A percentile compares a stretch with the other conserved stretches of the same genome.
These are phyloP conservation scores for Prorops nasuta DNA, from an alignment of 1,140 invertebrate species.

Conservation along the genomic window DNA sequence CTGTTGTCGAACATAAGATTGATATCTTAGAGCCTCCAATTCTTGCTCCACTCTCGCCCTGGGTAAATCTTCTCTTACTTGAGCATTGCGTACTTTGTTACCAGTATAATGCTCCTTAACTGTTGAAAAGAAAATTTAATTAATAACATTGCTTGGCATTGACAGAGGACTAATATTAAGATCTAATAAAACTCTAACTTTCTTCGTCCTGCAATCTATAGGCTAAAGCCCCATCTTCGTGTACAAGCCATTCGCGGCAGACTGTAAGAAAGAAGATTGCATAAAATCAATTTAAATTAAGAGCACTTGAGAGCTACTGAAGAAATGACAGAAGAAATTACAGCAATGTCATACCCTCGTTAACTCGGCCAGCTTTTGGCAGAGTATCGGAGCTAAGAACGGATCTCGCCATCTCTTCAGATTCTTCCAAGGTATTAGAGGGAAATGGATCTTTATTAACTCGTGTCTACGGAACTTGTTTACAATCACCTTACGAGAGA, in stretches of 20 bases:
- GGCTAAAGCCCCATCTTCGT: conserved; percentile 87
- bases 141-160: conserved; percentile 1
- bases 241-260: conserved; percentile 86
- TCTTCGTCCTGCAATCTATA: conserved; percentile 88
- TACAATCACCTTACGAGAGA: conserved; percentile 30
- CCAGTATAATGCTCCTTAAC: conserved; percentile 80
- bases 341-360: conserved; percentile 49
- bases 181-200: conserved; percentile 69
- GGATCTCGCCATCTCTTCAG: conserved; percentile 47
- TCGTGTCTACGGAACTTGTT: conserved; percentile 17
- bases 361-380: conserved; percentile 53
- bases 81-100: conserved; percentile 83
- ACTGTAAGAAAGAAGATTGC: no score
- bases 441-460: neutral
- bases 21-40: conserved; percentile 66
- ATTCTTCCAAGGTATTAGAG: neutral
- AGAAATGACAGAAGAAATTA: no score
- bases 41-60: conserved; percentile 80
- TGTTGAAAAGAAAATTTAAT: conserved; percentile 42
- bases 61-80: conserved; percentile 85
- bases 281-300: no score
- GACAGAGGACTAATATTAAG: conserved; percentile 7
- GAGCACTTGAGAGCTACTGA: no score
- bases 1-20: conserved; percentile 64
- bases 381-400: conserved; percentile 47